Evolutionary conservation across 2,113 vertebrate species (phyloP).

Genomic region (Campylomormyrus tamandua): DNA sequence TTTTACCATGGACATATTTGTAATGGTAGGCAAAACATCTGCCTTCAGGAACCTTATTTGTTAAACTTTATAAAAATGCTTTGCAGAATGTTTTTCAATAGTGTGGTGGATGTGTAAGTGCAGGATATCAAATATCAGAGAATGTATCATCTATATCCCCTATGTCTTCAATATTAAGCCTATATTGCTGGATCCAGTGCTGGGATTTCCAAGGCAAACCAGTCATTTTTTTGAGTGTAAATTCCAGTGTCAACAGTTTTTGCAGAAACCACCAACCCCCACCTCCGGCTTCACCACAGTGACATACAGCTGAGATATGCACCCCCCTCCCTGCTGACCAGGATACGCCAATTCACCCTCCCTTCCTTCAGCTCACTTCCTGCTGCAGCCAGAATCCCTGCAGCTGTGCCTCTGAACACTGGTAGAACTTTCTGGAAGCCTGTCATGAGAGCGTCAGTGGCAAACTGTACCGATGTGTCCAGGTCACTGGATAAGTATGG

Average conservation of each 20-base stretch:
- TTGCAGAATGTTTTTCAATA: not conserved
- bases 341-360: conserved; percentile 6
- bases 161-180: not conserved
- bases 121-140: not conserved
- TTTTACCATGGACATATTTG: not conserved
- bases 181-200: not conserved
- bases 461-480: not conserved
- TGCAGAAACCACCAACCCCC: not conserved
- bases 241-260: not conserved
- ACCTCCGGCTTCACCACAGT: not conserved
- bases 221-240: not conserved
- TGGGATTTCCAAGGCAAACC: not conserved
- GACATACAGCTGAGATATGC: not conserved
- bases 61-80: not conserved
- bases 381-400: not conserved
- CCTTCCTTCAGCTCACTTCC: conserved; percentile 22
- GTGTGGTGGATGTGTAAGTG: not conserved
- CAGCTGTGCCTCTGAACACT: not conserved
- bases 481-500: not conserved
- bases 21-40: not conserved
- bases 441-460: not conserved
- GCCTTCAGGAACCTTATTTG: not conserved
- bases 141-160: not conserved
- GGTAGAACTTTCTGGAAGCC: not conserved
- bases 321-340: not conserved